These are phyloP conservation scores for Enteromius fasciolatus DNA, from an alignment of 2,797 vertebrate species.

Conservation along the genomic window DNA sequence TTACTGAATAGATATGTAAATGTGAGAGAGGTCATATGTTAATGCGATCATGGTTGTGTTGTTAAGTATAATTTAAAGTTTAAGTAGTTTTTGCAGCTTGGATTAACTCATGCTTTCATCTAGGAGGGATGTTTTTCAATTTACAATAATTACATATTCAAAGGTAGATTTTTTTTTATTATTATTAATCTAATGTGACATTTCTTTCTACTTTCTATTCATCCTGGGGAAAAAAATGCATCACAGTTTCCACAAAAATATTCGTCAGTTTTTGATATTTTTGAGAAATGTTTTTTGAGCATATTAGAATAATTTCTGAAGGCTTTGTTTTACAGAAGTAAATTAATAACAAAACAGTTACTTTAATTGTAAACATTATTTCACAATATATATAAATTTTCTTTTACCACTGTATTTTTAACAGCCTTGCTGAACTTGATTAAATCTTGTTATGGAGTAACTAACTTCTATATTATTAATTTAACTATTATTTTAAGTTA, in stretches of 20 bases:
- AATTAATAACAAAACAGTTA: background rate
- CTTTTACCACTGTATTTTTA: background rate
- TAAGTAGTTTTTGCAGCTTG: background rate
- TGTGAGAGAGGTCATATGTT: background rate
- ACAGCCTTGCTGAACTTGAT: background rate
- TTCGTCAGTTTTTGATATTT: background rate
- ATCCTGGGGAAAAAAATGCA: background rate
- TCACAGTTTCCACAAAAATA: background rate
- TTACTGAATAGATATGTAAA: slow-evolving; percentile 9
- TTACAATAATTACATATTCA: background rate
- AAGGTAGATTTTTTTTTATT: background rate
- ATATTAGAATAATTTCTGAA: background rate
- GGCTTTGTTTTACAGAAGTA: background rate
- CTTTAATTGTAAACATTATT: background rate
- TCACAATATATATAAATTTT: background rate
- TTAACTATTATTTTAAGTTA: background rate
- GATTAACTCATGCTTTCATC: background rate
- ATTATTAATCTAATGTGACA: background rate
- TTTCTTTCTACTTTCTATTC: no score
- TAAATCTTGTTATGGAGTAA: background rate
- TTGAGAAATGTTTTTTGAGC: background rate
- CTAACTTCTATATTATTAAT: background rate
- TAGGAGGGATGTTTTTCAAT: background rate
- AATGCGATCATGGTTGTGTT: background rate
- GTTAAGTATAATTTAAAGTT: background rate